These are phyloP conservation scores for Cephus sareptanus DNA, from an alignment of 2,888 invertebrate species.

Conservation along the genomic window DNA sequence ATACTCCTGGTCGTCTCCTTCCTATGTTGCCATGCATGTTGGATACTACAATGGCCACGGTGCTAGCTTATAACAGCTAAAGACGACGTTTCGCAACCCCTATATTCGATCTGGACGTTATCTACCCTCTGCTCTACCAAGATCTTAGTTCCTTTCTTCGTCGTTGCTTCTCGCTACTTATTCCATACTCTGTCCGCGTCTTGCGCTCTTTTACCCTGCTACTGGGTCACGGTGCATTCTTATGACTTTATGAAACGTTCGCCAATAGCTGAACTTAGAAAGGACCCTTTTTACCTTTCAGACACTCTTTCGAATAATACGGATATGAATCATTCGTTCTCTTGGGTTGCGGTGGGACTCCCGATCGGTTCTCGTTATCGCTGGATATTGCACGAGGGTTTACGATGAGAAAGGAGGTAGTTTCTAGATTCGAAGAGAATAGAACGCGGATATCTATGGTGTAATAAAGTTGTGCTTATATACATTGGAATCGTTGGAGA, in stretches of 20 bases:
- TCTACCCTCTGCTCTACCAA: not conserved
- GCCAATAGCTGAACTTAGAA: not conserved
- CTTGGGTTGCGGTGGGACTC: constrained; percentile 13
- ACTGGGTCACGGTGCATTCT: not conserved
- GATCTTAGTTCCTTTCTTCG: not conserved
- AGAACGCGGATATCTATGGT: not conserved
- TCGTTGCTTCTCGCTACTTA: not conserved
- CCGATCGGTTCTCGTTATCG: constrained; percentile 34
- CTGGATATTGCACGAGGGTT: constrained; percentile 34
- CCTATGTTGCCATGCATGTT: not conserved
- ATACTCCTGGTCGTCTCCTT: constrained; percentile 4
- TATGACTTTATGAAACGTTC: not conserved
- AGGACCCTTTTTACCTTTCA: not conserved
- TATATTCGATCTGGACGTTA: constrained; percentile 3
- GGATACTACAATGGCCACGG: constrained; percentile 3
- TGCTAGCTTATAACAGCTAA: not conserved
- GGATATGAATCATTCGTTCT: not conserved
- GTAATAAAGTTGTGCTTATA: not conserved
- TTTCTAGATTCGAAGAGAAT: not conserved
- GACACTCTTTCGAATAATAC: not conserved
- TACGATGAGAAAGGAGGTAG: constrained; percentile 21
- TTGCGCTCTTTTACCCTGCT: not conserved
- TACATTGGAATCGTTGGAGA: not conserved
- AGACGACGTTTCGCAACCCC: not conserved
- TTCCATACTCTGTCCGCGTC: not conserved